phyloP scores from a whole-genome alignment of 2,113 vertebrate genomes.

The Pogona vitticeps region DNA sequence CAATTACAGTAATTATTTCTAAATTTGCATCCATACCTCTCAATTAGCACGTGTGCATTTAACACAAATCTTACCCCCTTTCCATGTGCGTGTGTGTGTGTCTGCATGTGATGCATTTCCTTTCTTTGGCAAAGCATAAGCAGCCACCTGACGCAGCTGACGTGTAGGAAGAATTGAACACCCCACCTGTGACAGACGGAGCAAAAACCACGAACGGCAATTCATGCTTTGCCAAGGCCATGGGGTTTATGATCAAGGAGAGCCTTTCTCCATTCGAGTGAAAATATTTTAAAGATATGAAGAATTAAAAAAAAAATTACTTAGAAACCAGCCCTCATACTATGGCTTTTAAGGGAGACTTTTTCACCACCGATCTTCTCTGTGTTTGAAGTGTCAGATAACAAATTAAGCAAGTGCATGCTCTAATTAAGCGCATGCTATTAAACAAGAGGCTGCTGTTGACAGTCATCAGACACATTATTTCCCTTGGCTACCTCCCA shows the following conservation, averaged over 20 bases:
- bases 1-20: no score
- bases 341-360: not conserved
- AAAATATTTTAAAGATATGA: no score
- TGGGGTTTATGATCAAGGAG: no score
- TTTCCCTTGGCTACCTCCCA: not conserved
- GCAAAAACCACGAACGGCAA: not conserved
- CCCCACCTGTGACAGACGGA: not conserved
- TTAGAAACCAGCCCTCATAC: not conserved
- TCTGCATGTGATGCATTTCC: no score
- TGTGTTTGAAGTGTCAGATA: constrained; percentile 13
- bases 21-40: no score
- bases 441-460: not conserved
- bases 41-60: no score
- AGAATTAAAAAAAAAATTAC: no score
- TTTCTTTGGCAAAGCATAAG: no score
- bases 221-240: not conserved
- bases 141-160: not conserved
- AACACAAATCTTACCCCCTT: no score
- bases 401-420: constrained; percentile 1
- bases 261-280: not conserved
- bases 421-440: not conserved
- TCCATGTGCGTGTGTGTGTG: no score
- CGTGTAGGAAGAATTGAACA: not conserved
- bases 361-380: not conserved
- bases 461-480: not conserved